A percentile compares a stretch with the other conserved stretches of the same genome.
Conservation (phyloP, 2,113 vertebrate genomes). For the Sander vitreus region DNA sequence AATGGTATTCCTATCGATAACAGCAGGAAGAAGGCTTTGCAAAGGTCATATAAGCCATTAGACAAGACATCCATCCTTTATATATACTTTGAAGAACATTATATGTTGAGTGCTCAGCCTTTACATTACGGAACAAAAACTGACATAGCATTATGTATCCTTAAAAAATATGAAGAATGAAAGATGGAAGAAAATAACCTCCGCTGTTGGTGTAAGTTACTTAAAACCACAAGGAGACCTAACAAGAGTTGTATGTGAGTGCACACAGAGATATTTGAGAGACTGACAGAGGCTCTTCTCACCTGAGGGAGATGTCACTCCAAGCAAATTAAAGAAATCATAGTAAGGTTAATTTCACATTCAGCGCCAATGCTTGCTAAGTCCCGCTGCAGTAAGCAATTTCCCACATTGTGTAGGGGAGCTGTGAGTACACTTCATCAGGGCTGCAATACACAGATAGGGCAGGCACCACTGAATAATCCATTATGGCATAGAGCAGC, state of each 20-base stretch:
- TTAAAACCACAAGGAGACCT: slow-evolving; percentile 24
- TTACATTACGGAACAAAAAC: slow-evolving; percentile 38
- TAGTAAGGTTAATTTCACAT: slow-evolving; percentile 82
- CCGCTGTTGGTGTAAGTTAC: slow-evolving; percentile 14
- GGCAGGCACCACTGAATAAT: slow-evolving; percentile 77
- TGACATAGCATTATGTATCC: neutral
- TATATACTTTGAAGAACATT: slow-evolving; percentile 48
- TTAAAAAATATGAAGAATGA: neutral
- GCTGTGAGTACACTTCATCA: slow-evolving; percentile 77
- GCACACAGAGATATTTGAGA: slow-evolving; percentile 58
- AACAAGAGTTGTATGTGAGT: slow-evolving; percentile 8
- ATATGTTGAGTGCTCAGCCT: slow-evolving; percentile 24
- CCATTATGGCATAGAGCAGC: slow-evolving; percentile 79
- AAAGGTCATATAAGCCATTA: slow-evolving; percentile 70
- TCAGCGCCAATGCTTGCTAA: slow-evolving; percentile 74
- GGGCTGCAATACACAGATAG: slow-evolving; percentile 84
- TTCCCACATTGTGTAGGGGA: slow-evolving; percentile 80
- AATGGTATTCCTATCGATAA: slow-evolving; percentile 70
- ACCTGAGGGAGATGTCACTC: slow-evolving; percentile 78
- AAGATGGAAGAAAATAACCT: slow-evolving; percentile 6
- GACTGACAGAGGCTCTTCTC: slow-evolving; percentile 49
- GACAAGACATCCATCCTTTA: slow-evolving; percentile 47
- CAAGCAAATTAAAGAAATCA: slow-evolving; percentile 83
- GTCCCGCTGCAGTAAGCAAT: slow-evolving; percentile 82
- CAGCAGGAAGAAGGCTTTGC: slow-evolving; percentile 40